Evolutionary conservation across 2,888 invertebrate species (phyloP).

Genomic region (Elmis aenea): DNA sequence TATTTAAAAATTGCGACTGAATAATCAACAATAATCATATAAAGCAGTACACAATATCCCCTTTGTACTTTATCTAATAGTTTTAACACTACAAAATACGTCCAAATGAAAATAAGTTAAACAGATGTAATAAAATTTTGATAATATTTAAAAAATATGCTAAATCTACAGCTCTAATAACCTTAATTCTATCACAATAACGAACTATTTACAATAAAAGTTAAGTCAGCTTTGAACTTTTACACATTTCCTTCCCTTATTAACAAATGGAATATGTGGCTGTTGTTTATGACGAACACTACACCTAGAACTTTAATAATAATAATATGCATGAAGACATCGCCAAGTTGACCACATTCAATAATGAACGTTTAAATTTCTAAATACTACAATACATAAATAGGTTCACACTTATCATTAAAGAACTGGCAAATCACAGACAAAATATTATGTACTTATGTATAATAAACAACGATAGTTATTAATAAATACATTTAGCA

Average conservation of each 20-base stretch:
- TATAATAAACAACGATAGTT: background rate
- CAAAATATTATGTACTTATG: conserved; percentile 35
- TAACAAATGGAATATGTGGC: conserved; percentile 15
- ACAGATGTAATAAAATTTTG: conserved; percentile 3
- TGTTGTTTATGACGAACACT: conserved; percentile 22
- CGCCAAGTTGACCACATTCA: conserved; percentile 23
- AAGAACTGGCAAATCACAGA: conserved; percentile 39
- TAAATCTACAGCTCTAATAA: conserved; percentile 1
- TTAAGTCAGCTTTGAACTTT: conserved; percentile 6
- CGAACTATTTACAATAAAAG: conserved; percentile 16
- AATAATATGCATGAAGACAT: conserved; percentile 22
- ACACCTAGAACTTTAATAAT: conserved; percentile 28
- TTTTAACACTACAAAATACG: too few relatives aligned
- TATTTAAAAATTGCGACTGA: too few relatives aligned
- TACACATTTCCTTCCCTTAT: conserved; percentile 7
- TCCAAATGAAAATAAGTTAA: too few relatives aligned
- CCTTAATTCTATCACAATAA: conserved; percentile 17
- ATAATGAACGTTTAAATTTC: conserved; percentile 21
- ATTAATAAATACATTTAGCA: conserved; percentile 6
- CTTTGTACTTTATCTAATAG: too few relatives aligned
- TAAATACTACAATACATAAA: conserved; percentile 25
- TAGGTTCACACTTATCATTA: conserved; percentile 34
- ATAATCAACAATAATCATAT: too few relatives aligned
- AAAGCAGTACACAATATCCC: too few relatives aligned
- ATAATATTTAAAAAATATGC: background rate